Base-by-base conservation (phyloP, 2,113 vertebrate genomes). In the Dolichotis patagonum region DNA sequence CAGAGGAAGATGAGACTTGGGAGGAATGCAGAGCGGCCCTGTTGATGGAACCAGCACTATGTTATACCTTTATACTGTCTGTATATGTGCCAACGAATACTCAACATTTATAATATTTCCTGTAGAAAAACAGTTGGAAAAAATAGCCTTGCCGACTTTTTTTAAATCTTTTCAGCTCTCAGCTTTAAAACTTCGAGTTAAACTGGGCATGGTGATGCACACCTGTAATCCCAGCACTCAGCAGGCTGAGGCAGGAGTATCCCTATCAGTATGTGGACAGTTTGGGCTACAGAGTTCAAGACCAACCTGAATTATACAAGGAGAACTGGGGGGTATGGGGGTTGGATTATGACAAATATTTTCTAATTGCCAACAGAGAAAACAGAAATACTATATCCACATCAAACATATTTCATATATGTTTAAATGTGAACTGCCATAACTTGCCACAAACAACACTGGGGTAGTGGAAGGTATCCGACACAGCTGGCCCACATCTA, bases 301-400 rank as follows among this genome's bases (percentile, higher is more conserved):
- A 43, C 26, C 73, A 77, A 77, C 73, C 43, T 77, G 73, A 77
- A 16, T 46, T 77, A 77, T 13, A 43, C 2, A 46, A 43, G 41
- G 26, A 77, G 24, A 28, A 52, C 49, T 46, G 46, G 46, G 46
- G 46, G 46, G 46, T n/a, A n/a, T 52, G 49, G 49, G 49, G 49
- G 49, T 52, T 13, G 54, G 54, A 13, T 28, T 49, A 30, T 77
- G 26, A 46, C 43, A 84, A 95, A 62, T 90, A 80, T 87, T 96
- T 82, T n/a, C 58, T 54, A 73, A 49, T 12, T 85, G 62, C 63
- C 81, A 87, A 85, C n/a, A 89, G 35, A 90, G 35, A 62, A 96
- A 91, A 90, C 3, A 85, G 38, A 80, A 96, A 94, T 85, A 30
- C 19, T 86, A 22, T 20, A 86, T n/a, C 41, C 30, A 71, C n/a